Conservation (phyloP, 2,888 invertebrate genomes). For the Andrena hattorfiana region DNA sequence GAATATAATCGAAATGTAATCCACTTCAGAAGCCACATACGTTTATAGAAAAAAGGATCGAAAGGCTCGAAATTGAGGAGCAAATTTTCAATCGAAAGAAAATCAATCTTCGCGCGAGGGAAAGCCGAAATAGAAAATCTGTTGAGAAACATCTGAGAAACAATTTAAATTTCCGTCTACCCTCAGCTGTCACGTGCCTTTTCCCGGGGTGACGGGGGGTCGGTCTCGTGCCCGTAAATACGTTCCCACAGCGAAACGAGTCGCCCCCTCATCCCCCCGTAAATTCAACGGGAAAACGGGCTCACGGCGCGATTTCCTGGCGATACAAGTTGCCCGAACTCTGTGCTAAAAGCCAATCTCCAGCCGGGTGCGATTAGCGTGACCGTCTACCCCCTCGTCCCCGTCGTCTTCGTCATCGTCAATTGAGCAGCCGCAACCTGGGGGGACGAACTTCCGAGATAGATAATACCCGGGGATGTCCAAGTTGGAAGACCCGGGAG, state of each 20-base stretch:
- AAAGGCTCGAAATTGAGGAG: neutral
- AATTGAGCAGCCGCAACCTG: slow-evolving; percentile 52
- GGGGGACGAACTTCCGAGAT: slow-evolving; percentile 77
- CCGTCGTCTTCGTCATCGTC: slow-evolving; percentile 64
- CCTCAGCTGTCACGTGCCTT: neutral
- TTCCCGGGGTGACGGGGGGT: neutral
- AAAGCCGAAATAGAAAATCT: neutral
- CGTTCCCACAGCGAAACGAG: slow-evolving; percentile 31
- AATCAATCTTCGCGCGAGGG: neutral
- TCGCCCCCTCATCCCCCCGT: slow-evolving; percentile 18
- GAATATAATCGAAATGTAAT: neutral
- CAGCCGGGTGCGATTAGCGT: slow-evolving; percentile 79
- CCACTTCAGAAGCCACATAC: neutral
- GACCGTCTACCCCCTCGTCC: slow-evolving; percentile 68
- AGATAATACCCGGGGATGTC: slow-evolving; percentile 78
- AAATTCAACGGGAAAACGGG: slow-evolving; percentile 43
- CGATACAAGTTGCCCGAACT: slow-evolving; percentile 72
- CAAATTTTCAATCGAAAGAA: neutral
- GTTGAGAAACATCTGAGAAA: neutral
- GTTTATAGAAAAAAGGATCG: neutral
- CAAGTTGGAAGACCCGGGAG: slow-evolving; percentile 70
- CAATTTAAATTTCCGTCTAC: slow-evolving; percentile 17
- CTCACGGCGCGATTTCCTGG: slow-evolving; percentile 57
- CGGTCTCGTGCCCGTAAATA: slow-evolving; percentile 31
- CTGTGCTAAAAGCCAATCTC: slow-evolving; percentile 79